These are phyloP conservation scores for Megalops cyprinoides DNA, from an alignment of 2,797 vertebrate genomes.

Conservation along the genomic window DNA sequence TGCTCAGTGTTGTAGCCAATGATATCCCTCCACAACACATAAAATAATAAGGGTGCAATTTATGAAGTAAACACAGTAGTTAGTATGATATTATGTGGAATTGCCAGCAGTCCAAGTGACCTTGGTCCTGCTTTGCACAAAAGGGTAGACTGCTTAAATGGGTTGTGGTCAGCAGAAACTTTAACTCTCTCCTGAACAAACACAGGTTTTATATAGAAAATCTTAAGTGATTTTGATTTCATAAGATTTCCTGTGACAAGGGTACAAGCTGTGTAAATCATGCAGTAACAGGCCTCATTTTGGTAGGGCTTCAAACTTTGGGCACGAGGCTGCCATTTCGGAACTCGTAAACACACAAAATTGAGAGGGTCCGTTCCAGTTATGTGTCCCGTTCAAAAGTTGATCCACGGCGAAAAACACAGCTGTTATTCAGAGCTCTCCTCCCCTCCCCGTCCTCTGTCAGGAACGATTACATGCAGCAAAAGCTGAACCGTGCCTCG, in stretches of 20 bases:
- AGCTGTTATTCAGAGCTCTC: too few relatives aligned
- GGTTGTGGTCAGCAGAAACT: background rate
- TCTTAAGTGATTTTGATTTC: too few relatives aligned
- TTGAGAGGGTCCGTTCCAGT: background rate
- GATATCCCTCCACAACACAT: background rate
- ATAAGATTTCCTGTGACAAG: background rate
- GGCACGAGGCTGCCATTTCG: background rate
- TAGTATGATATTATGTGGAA: background rate
- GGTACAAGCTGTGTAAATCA: background rate
- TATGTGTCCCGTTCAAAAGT: background rate
- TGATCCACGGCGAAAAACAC: too few relatives aligned
- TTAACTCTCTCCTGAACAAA: too few relatives aligned
- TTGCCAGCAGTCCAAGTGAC: background rate
- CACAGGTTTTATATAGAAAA: too few relatives aligned
- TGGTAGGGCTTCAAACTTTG: background rate
- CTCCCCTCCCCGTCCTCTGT: too few relatives aligned
- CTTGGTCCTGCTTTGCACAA: background rate
- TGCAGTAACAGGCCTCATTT: background rate
- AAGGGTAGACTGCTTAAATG: background rate
- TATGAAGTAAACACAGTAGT: background rate
- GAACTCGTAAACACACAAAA: background rate
- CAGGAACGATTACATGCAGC: too few relatives aligned
- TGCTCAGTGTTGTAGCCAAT: background rate
- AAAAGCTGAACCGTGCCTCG: background rate
- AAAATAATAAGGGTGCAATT: background rate